A percentile compares a stretch with the other conserved stretches of the same genome.
Conservation (phyloP, 2,113 vertebrate species). For the Catagonus wagneri region DNA sequence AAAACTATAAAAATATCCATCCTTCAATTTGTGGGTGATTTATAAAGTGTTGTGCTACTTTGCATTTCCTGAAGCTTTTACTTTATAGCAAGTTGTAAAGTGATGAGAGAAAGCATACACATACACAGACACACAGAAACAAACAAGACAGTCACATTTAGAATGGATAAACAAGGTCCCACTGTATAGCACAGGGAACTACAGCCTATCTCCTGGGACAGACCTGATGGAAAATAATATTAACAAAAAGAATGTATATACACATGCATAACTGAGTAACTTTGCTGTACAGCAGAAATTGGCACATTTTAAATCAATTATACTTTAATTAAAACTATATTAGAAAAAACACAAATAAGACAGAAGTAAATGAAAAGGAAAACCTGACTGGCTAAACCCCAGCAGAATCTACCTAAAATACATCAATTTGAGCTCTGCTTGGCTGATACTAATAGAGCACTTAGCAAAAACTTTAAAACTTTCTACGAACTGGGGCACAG, state of each 20-base stretch:
- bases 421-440: no score
- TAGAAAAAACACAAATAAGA: not conserved
- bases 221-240: no score
- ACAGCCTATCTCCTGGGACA: no score
- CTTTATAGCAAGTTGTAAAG: conserved; percentile 7
- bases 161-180: no score
- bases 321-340: no score
- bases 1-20: conserved; percentile 34
- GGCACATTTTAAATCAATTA: no score
- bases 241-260: no score
- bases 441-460: not conserved
- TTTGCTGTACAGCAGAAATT: no score
- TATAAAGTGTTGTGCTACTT: not conserved
- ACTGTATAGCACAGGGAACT: no score
- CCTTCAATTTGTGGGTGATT: conserved; percentile 25
- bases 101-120: not conserved
- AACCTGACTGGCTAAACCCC: not conserved
- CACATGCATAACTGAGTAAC: no score
- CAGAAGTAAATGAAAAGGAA: not conserved
- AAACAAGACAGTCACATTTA: not conserved
- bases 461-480: not conserved
- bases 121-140: not conserved
- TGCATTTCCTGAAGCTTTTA: not conserved
- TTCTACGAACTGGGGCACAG: not conserved
- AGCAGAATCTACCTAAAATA: not conserved